Evolutionary conservation across 2,888 invertebrate species (phyloP), one percentile per base, ranked within the genome.

Genomic region (Bibio marci): DNA sequence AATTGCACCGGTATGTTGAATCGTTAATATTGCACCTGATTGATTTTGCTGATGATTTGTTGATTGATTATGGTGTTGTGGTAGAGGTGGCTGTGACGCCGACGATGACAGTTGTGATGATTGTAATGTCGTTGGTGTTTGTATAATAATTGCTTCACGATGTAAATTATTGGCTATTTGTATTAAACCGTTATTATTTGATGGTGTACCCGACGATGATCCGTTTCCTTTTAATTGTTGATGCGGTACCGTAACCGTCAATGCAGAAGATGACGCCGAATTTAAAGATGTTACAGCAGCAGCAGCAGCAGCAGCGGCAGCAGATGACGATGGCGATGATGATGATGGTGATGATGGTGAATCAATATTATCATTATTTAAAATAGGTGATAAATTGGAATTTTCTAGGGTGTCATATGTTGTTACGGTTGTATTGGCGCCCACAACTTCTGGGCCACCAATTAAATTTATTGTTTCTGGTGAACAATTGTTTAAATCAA

Each of bases 51-150:
- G n/a, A 30, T 13, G 4, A 5, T 4, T 14, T 5, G 12, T 13
- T 30, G 30, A 30, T 30, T 30, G 30, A 5, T 4, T 5, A n/a
- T 30, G 30, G 4, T 30, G 22, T 22, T 22, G 8, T 22, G 22
- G 22, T 22, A 6, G 22, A 22, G 8, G 22, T 22, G 22, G 22
- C 4, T 22, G 8, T 30, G 30, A 30, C 30, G 14, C 30, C 5
- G 30, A 30, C 30, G n/a, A n/a, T 14, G 30, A 13, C 5, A 5
- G 12, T 13, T 4, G 6, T 4, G 30, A 13, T 4, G 14, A 56
- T 14, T 50, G 47, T 13, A 64, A 65, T 43, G 71, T 69, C 31
- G 69, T 67, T 6, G 67, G 66, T 39, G 70, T 67, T 50, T 70
- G 64, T 32, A 59, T 56, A 38, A 58, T 56, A 42, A 58, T 57